Conservation (phyloP, 2,888 invertebrate genomes). For the Gastrophysa polygoni region DNA sequence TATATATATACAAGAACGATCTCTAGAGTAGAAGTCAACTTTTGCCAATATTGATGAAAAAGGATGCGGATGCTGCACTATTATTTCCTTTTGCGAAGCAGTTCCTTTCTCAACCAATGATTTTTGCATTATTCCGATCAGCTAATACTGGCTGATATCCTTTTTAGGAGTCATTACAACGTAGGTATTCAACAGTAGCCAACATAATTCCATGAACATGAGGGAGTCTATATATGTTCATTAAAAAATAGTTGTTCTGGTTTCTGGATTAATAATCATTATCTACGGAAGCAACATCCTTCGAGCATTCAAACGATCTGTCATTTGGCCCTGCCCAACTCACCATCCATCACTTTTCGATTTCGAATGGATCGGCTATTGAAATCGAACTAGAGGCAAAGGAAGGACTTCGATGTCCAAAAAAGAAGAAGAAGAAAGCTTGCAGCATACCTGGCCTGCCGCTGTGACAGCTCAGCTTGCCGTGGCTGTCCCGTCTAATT, state of each 20-base stretch:
- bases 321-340: constrained; percentile 9
- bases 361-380: constrained; percentile 14
- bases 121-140: too few relatives aligned
- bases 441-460: constrained; percentile 34
- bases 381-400: background rate
- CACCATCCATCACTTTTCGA: constrained; percentile 18
- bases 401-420: background rate
- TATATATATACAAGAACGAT: too few relatives aligned
- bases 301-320: constrained; percentile 1
- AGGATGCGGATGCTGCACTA: too few relatives aligned
- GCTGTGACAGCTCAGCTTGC: constrained; percentile 42
- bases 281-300: background rate
- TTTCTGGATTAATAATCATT: background rate
- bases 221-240: background rate
- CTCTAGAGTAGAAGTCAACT: too few relatives aligned
- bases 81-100: too few relatives aligned
- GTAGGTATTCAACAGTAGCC: too few relatives aligned
- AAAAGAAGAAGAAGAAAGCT: constrained; percentile 12
- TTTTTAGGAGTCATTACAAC: too few relatives aligned
- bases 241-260: background rate
- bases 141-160: too few relatives aligned
- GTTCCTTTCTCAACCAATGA: too few relatives aligned
- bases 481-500: constrained; percentile 39
- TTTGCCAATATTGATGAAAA: too few relatives aligned
- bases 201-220: too few relatives aligned